Conservation (phyloP, 2,888 invertebrate species). For the Tipula helvola region DNA sequence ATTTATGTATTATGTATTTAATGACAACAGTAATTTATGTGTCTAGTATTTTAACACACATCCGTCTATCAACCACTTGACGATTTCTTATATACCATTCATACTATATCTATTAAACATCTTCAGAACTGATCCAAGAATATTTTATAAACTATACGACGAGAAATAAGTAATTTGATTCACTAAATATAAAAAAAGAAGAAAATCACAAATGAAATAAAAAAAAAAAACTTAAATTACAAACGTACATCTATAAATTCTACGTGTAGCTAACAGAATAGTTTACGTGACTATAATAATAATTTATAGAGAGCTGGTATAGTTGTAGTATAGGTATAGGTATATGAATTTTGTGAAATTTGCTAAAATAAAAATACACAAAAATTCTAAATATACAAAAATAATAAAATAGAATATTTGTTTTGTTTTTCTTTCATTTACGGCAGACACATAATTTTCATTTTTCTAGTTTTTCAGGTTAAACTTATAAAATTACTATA, state of each 20-base stretch:
- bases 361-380: not conserved
- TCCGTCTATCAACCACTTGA: not conserved
- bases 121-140: not conserved
- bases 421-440: not conserved
- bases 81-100: not conserved
- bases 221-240: not conserved
- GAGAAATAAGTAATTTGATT: not conserved
- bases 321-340: not conserved
- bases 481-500: not conserved
- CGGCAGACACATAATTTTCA: not conserved
- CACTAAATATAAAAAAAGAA: not conserved
- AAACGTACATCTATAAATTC: constrained; percentile 4
- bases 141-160: not conserved
- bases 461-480: not conserved
- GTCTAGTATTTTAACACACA: not conserved
- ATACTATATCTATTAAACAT: not conserved
- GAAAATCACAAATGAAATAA: not conserved
- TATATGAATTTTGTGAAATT: not conserved
- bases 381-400: not conserved
- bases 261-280: constrained; percentile 4
- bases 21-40: not conserved
- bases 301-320: not conserved
- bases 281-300: not conserved
- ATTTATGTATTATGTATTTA: not conserved
- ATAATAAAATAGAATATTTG: not conserved